These are phyloP conservation scores for Strongylocentrotus purpuratus DNA, from an alignment of 35 echinoderm and acorn worm species.

Conservation along the genomic window DNA sequence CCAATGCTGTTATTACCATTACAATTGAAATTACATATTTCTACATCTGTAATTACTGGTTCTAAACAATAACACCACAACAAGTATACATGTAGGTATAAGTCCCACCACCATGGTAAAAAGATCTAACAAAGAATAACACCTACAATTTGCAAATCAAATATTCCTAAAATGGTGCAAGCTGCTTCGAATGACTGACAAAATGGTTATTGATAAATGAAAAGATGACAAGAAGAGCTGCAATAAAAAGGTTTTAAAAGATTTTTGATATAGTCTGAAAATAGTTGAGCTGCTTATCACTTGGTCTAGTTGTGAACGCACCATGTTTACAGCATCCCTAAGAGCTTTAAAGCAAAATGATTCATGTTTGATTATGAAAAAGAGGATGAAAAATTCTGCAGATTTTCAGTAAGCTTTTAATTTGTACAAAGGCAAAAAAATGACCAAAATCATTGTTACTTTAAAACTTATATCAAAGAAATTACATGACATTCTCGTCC, in stretches of 20 bases:
- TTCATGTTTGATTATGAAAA: neutral
- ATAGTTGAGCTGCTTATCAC: too few species aligned
- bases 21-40: neutral
- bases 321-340: neutral
- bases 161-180: neutral
- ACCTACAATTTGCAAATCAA: too few species aligned
- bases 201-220: neutral
- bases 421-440: neutral
- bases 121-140: neutral
- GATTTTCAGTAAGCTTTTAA: neutral
- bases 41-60: too few species aligned
- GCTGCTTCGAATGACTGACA: neutral
- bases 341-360: neutral
- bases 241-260: too few species aligned
- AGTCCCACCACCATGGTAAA: neutral
- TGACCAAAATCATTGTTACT: neutral
- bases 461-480: neutral
- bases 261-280: too few species aligned
- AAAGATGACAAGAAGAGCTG: too few species aligned
- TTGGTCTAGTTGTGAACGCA: too few species aligned
- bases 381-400: neutral
- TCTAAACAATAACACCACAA: too few species aligned
- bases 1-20: neutral
- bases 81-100: too few species aligned
- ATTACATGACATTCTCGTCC: neutral